These are phyloP conservation scores for Notolepis coatsorum DNA, from an alignment of 2,797 vertebrate genomes.

Conservation along the genomic window DNA sequence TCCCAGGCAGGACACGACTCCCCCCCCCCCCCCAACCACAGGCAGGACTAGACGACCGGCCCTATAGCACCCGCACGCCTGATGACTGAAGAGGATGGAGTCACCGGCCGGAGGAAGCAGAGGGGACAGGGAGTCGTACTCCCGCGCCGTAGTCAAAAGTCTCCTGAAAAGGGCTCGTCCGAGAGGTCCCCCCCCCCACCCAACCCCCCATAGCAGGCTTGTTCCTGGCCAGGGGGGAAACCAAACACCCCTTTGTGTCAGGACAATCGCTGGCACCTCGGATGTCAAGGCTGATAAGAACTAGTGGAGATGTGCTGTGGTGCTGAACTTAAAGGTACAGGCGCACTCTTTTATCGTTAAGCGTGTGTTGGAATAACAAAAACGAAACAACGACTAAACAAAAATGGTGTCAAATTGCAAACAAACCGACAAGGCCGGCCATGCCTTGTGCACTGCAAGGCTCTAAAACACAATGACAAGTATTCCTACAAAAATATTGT, in stretches of 20 bases:
- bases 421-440: too few species aligned
- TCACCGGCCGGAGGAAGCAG: constrained; percentile 56
- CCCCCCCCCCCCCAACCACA: not conserved
- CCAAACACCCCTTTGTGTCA: constrained; percentile 65
- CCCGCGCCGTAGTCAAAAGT: constrained; percentile 1
- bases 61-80: constrained; percentile 3
- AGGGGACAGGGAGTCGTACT: constrained; percentile 41
- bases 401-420: too few species aligned
- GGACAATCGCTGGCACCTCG: constrained; percentile 57
- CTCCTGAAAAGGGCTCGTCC: constrained; percentile 20
- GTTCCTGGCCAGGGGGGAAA: constrained; percentile 55
- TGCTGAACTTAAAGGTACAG: constrained; percentile 15
- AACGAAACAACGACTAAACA: too few species aligned
- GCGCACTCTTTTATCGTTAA: too few species aligned
- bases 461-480: too few species aligned
- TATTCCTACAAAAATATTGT: too few species aligned
- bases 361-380: too few species aligned
- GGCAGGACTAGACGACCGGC: too few species aligned
- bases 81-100: constrained; percentile 80
- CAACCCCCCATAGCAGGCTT: too few species aligned
- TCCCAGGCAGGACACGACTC: constrained; percentile 62
- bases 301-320: constrained; percentile 26
- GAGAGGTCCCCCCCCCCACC: not conserved
- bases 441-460: too few species aligned
- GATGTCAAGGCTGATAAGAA: constrained; percentile 50